phyloP scores from a whole-genome alignment of 2,888 invertebrate genomes.

The Antheraea assamensis region DNA sequence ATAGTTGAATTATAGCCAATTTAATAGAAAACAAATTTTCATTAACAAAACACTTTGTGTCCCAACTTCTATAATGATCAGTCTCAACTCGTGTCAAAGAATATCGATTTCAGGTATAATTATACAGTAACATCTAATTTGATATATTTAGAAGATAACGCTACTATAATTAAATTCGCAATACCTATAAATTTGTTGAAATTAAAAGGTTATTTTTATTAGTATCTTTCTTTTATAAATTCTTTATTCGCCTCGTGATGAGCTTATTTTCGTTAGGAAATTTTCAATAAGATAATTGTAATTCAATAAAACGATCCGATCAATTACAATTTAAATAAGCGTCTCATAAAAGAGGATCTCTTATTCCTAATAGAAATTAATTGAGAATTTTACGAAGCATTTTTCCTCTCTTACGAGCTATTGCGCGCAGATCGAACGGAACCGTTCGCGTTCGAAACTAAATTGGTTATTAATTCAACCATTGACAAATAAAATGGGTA shows the following conservation, averaged over 20 bases:
- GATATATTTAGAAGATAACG: too few species aligned
- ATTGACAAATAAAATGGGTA: conserved; percentile 2
- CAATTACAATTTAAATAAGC: conserved; percentile 12
- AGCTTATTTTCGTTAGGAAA: neutral
- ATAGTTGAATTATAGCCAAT: too few species aligned
- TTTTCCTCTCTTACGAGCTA: neutral
- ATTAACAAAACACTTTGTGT: too few species aligned
- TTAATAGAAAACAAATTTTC: too few species aligned
- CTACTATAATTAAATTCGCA: neutral
- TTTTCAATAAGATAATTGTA: neutral
- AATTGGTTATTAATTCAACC: conserved; percentile 8
- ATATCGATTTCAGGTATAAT: too few species aligned
- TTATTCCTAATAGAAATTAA: conserved; percentile 12
- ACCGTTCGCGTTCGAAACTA: neutral
- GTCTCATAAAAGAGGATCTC: neutral
- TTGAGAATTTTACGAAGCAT: conserved; percentile 5
- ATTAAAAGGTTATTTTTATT: too few species aligned
- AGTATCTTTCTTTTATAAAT: neutral
- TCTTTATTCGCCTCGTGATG: neutral
- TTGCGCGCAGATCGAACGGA: neutral
- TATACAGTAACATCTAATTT: too few species aligned
- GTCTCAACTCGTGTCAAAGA: too few species aligned
- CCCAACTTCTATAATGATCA: too few species aligned
- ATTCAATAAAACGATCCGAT: neutral
- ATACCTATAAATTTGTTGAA: neutral